Evolutionary conservation across 2,113 vertebrate species (phyloP).

Genomic region (Eretmochelys imbricata): DNA sequence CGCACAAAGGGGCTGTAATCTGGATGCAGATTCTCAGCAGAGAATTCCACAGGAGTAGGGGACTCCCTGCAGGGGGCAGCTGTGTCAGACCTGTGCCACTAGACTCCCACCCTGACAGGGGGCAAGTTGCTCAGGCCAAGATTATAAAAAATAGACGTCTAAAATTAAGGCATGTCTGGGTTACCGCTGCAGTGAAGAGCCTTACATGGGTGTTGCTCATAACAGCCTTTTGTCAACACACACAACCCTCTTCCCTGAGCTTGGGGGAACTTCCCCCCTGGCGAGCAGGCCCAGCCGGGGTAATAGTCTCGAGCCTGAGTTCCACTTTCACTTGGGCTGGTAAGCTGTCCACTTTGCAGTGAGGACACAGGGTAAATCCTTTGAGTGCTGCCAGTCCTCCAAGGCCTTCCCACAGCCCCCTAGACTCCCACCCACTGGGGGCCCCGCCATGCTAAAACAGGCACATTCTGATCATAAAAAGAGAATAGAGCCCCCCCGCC

Average conservation of each 20-base stretch:
- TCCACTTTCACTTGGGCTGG: no score
- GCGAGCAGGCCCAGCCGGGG: no score
- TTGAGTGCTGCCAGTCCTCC: background rate
- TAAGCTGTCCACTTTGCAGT: no score
- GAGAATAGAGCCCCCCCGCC: no score
- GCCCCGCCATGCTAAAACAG: no score
- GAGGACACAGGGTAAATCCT: background rate
- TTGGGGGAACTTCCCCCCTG: no score
- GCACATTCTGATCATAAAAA: no score
- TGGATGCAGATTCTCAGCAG: background rate
- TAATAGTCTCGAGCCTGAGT: no score
- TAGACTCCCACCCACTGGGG: no score
- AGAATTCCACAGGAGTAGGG: background rate
- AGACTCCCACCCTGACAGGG: background rate
- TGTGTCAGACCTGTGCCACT: background rate
- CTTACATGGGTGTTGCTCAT: background rate
- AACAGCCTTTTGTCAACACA: background rate
- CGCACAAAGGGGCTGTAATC: background rate
- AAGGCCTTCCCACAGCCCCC: background rate
- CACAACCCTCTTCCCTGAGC: no score
- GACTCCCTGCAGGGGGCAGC: background rate
- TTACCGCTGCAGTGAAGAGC: no score
- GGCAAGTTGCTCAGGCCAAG: background rate
- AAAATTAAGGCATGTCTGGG: background rate
- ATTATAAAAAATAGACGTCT: background rate